phyloP scores from a whole-genome alignment of 2,797 vertebrate species.

The Coilia nasus region DNA sequence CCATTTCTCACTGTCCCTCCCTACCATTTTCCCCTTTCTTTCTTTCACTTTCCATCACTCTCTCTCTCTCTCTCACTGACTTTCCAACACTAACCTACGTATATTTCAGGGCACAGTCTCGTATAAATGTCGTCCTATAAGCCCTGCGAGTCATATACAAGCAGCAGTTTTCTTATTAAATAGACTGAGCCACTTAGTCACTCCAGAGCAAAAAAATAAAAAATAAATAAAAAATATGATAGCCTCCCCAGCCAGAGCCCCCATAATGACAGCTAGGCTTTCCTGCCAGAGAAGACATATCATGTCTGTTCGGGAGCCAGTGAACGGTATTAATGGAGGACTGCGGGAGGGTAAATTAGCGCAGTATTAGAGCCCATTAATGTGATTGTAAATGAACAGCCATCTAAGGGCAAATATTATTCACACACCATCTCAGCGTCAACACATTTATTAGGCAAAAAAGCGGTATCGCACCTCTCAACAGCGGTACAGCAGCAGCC shows the following conservation, averaged over 20 bases:
- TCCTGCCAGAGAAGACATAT: slow-evolving; percentile 11
- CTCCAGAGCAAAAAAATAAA: neutral
- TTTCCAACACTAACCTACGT: neutral
- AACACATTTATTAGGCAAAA: slow-evolving; percentile 3
- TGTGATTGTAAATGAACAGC: neutral
- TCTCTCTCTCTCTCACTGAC: neutral
- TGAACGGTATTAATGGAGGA: neutral
- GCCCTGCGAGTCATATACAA: neutral
- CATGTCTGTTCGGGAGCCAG: neutral
- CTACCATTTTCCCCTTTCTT: neutral
- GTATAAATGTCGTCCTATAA: neutral
- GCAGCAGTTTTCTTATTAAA: neutral
- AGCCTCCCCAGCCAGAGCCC: neutral
- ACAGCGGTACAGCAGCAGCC: neutral
- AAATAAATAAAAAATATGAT: neutral
- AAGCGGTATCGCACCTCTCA: neutral
- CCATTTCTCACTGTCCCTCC: neutral
- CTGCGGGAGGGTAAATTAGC: neutral
- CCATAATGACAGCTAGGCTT: neutral
- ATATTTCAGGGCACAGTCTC: neutral
- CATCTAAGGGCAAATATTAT: slow-evolving; percentile 19
- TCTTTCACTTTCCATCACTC: neutral
- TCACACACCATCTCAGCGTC: neutral
- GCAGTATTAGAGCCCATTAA: neutral
- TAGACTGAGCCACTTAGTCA: neutral